Conservation (phyloP, 92 coral and sea anemone genomes). For the Parazoanthus darwini region DNA sequence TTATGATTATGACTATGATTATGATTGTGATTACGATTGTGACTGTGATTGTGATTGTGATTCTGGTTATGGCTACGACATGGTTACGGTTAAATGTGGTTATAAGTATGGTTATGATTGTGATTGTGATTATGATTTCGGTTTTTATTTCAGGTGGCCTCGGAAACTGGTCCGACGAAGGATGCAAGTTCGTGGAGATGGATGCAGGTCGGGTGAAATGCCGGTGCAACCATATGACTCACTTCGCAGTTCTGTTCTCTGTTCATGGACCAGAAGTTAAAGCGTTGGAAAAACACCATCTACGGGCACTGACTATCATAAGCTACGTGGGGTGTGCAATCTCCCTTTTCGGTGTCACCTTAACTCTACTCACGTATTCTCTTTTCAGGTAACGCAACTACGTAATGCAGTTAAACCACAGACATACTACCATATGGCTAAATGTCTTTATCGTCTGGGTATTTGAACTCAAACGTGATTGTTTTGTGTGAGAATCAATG, state of each 20-base stretch:
- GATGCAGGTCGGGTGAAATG: conserved; percentile 46
- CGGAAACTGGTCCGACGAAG: conserved; percentile 61
- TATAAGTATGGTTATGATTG: too few relatives aligned
- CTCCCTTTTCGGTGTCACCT: conserved; percentile 41
- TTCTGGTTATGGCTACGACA: too few relatives aligned
- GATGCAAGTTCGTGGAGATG: conserved; percentile 42
- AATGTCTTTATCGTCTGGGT: too few relatives aligned
- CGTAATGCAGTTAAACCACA: background rate
- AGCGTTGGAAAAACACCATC: conserved; percentile 42
- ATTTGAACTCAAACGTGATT: too few relatives aligned
- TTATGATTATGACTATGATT: too few relatives aligned
- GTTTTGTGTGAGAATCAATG: too few relatives aligned
- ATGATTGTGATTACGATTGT: too few relatives aligned
- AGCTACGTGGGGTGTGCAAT: conserved; percentile 61
- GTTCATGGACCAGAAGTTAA: conserved; percentile 35
- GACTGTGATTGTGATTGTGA: too few relatives aligned
- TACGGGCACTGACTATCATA: conserved; percentile 45
- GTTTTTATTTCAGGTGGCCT: conserved; percentile 42
- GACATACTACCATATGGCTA: background rate
- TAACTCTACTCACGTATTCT: conserved; percentile 54
- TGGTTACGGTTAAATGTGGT: too few relatives aligned
- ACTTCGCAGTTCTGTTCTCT: conserved; percentile 58
- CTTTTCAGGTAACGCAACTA: conserved; percentile 51
- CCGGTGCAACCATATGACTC: conserved; percentile 60
- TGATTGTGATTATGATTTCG: too few relatives aligned